phyloP scores from a whole-genome alignment of 2,797 vertebrate species.

The Macroramphosus scolopax region DNA sequence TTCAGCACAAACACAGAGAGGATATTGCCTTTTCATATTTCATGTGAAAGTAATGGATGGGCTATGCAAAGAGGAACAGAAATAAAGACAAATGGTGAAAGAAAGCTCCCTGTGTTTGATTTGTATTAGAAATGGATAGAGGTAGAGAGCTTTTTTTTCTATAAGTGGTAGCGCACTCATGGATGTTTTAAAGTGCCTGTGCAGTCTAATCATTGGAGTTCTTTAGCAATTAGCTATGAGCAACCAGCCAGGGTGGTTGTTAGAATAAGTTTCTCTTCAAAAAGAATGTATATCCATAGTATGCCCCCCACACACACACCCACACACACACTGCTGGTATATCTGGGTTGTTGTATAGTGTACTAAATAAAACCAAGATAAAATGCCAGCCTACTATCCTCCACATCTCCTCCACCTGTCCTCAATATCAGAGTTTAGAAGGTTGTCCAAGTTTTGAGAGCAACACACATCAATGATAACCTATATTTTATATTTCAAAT shows the following conservation, averaged over 20 bases:
- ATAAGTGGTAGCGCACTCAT: slow-evolving; percentile 72
- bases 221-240: slow-evolving; percentile 79
- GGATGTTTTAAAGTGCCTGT: slow-evolving; percentile 75
- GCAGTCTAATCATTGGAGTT: slow-evolving; percentile 77
- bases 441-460: slow-evolving; percentile 48
- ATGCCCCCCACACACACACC: slow-evolving; percentile 5
- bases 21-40: slow-evolving; percentile 93
- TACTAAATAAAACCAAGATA: slow-evolving; percentile 45
- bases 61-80: slow-evolving; percentile 82
- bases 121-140: slow-evolving; percentile 81
- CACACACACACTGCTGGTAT: not conserved
- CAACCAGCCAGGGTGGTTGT: slow-evolving; percentile 64
- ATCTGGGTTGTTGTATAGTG: slow-evolving; percentile 19
- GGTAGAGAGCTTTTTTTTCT: slow-evolving; percentile 62
- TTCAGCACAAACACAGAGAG: slow-evolving; percentile 90
- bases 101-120: slow-evolving; percentile 78
- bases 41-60: slow-evolving; percentile 88
- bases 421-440: slow-evolving; percentile 52
- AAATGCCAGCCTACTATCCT: slow-evolving; percentile 33
- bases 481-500: slow-evolving; percentile 73
- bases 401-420: slow-evolving; percentile 27
- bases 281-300: slow-evolving; percentile 42
- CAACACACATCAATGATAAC: slow-evolving; percentile 70
- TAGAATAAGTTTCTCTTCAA: slow-evolving; percentile 55
- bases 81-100: slow-evolving; percentile 82